These are phyloP conservation scores for Ectropis grisescens DNA, from an alignment of 1,140 invertebrate genomes.

Conservation along the genomic window DNA sequence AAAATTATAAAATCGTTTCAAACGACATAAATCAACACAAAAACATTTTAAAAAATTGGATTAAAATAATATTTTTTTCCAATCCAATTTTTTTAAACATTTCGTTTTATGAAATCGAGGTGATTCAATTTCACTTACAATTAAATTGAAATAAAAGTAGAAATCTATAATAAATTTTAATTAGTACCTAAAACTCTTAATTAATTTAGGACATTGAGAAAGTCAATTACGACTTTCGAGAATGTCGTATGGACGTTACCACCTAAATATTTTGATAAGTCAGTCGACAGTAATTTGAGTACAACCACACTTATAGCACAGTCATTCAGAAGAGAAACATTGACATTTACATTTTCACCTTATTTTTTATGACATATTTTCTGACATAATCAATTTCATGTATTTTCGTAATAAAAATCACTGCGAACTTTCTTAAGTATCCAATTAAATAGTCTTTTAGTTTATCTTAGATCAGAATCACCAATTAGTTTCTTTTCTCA, in stretches of 20 bases:
- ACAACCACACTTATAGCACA: slow-evolving; percentile 25
- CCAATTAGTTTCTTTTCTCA: too few relatives aligned
- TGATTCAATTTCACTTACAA: neutral
- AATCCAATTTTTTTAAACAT: neutral
- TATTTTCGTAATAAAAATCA: too few relatives aligned
- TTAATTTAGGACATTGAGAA: slow-evolving; percentile 23
- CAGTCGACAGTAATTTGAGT: slow-evolving; percentile 44
- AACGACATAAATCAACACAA: too few relatives aligned
- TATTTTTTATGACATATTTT: too few relatives aligned
- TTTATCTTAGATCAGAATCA: too few relatives aligned
- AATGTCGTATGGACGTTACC: slow-evolving; percentile 42
- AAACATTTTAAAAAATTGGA: slow-evolving; percentile 8
- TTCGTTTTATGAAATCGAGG: neutral
- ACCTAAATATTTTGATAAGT: slow-evolving; percentile 35
- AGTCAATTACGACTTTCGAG: slow-evolving; percentile 8
- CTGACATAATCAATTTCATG: too few relatives aligned
- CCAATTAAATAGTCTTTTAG: too few relatives aligned
- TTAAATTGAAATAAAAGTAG: neutral
- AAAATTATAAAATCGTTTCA: slow-evolving; percentile 23
- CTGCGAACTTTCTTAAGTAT: too few relatives aligned
- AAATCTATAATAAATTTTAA: too few relatives aligned
- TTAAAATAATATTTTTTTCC: neutral
- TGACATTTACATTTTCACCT: too few relatives aligned
- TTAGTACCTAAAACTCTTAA: too few relatives aligned
- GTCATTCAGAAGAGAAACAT: too few relatives aligned